Conservation (phyloP, 1,140 invertebrate genomes). For the Pseudomyrmex sp. region DNA sequence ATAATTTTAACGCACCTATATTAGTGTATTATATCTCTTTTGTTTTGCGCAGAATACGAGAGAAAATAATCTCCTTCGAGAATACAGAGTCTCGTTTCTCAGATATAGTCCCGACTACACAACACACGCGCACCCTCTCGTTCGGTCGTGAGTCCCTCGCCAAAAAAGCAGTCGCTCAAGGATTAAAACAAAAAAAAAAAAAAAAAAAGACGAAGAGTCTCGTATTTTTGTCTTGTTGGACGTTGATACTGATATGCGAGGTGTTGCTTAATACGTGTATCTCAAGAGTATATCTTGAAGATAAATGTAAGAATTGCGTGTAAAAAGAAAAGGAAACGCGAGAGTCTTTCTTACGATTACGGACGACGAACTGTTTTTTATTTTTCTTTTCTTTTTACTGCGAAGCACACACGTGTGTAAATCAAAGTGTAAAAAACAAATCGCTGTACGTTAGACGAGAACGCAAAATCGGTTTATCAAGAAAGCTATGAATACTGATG, state of each 20-base stretch:
- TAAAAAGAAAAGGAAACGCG: neutral
- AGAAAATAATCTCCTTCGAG: neutral
- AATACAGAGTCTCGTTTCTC: neutral
- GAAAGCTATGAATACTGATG: neutral
- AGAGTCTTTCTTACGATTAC: too few relatives aligned
- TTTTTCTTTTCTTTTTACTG: neutral
- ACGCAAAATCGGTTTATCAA: neutral
- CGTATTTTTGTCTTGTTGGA: conserved; percentile 60
- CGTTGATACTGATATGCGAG: conserved; percentile 32
- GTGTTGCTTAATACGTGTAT: conserved; percentile 16
- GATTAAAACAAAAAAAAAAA: too few relatives aligned
- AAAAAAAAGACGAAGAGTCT: conserved; percentile 16
- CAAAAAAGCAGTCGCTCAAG: too few relatives aligned
- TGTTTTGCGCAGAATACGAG: conserved; percentile 11
- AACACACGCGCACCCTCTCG: conserved; percentile 17
- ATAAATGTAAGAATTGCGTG: neutral
- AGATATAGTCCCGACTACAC: conserved; percentile 16
- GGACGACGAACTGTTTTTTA: neutral
- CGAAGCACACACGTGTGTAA: neutral
- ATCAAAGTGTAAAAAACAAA: neutral
- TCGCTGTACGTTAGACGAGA: too few relatives aligned
- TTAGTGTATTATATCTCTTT: conserved; percentile 32
- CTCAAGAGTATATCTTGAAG: neutral
- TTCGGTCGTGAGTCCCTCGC: conserved; percentile 42
- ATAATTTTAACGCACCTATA: conserved; percentile 44